Base-by-base conservation (phyloP, 2,888 invertebrate species). In the Iselma pallidipennis region DNA sequence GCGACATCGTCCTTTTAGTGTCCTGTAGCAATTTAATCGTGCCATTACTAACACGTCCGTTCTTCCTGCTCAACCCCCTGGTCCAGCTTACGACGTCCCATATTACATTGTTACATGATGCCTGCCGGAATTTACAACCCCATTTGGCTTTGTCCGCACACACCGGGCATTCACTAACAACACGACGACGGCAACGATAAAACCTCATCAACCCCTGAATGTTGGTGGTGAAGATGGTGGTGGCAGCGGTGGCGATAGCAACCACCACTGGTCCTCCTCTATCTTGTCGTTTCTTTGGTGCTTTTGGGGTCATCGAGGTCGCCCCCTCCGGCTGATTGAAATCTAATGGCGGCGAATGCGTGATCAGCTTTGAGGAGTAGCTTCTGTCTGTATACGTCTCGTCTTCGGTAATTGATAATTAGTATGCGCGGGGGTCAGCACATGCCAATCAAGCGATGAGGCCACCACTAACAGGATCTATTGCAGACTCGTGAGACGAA, bases 81-180 rank as follows among this genome's bases (percentile, higher is more conserved):
- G 72, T 68, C 70, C 71, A 66, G 70, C 70, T 69, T 67, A 66
- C 65, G 67, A 68, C 65, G 65, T 66, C 67, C 70, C 65, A 73
- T 74, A 71, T 72, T 72, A 73, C 70, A 72, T 70, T 74, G 69
- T 72, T 71, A 70, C 66, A 69, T 69, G 68, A 68, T 71, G 65
- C 60, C 66, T 62, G 58, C 60, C 65, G 29, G 67, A 72, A 74
- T 74, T 74, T 74, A 74, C 72, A 65, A 58, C 70, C 69, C 74
- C 74, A 73, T 74, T 74, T 73, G 71, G 74, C 72, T 72, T 74
- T 74, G 74, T 74, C 72, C 72, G 65, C 70, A 66, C 69, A 58
- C 57, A 60, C 71, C 66, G 69, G 67, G 68, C 65, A 70, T 69
- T 68, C 70, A 67, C 69, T 66, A 69, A 69, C 69, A 71, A 67